These are phyloP conservation scores for Augiades crinisus DNA, from an alignment of 2,888 invertebrate species.

Conservation along the genomic window DNA sequence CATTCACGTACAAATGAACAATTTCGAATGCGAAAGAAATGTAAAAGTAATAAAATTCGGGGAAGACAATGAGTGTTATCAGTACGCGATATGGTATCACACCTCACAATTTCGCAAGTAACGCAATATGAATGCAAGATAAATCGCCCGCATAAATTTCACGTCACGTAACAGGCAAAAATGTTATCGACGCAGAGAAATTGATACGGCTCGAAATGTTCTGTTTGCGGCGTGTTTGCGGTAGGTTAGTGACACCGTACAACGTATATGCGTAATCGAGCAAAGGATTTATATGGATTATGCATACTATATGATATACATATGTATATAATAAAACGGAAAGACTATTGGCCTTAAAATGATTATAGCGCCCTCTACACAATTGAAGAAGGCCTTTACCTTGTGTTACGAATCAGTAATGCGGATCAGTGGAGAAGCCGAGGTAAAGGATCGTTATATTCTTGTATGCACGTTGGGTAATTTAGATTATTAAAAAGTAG, in stretches of 20 bases:
- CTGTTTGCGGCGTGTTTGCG: slow-evolving; percentile 53
- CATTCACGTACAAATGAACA: slow-evolving; percentile 20
- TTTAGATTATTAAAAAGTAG: neutral
- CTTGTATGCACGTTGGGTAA: neutral
- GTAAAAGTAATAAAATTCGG: slow-evolving; percentile 43
- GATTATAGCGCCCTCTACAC: too few relatives aligned
- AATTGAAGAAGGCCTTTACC: too few relatives aligned
- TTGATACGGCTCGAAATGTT: slow-evolving; percentile 65
- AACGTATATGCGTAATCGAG: too few relatives aligned
- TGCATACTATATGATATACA: too few relatives aligned
- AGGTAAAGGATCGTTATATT: too few relatives aligned
- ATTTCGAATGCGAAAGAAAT: slow-evolving; percentile 20
- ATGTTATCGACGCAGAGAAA: slow-evolving; percentile 72
- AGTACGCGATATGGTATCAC: slow-evolving; percentile 61
- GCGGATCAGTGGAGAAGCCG: too few relatives aligned
- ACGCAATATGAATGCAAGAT: slow-evolving; percentile 75
- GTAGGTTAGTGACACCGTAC: slow-evolving; percentile 64
- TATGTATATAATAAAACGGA: too few relatives aligned
- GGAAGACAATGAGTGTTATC: slow-evolving; percentile 53
- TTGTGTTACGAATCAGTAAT: too few relatives aligned
- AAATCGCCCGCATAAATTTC: slow-evolving; percentile 77
- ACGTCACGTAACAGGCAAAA: slow-evolving; percentile 76
- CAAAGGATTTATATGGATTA: too few relatives aligned
- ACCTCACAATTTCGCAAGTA: slow-evolving; percentile 69
- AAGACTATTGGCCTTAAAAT: too few relatives aligned